Percentiles rank a stretch among this genome's conserved stretches.
phyloP scores from a whole-genome alignment of 2,797 vertebrate species.

The Gallirallus australis region DNA sequence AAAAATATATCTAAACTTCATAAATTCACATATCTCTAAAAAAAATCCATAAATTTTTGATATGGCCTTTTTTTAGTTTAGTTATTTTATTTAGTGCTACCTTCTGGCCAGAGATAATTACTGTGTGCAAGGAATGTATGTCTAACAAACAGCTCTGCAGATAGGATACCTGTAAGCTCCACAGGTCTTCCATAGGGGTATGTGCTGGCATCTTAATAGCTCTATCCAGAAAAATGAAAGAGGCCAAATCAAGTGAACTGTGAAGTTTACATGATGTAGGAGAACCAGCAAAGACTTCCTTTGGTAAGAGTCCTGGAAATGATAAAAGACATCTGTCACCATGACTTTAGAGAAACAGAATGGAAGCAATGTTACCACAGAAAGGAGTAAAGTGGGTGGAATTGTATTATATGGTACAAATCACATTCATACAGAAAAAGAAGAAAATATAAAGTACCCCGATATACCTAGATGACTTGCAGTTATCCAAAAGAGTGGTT shows the following conservation, averaged over 20 bases:
- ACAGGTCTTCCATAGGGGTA: neutral
- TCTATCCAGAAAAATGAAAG: neutral
- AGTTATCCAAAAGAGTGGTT: neutral
- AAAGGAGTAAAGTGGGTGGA: accelerated
- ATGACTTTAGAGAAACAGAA: neutral
- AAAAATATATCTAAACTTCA: neutral
- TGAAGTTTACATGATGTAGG: neutral
- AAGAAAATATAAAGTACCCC: neutral
- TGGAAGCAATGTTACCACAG: neutral
- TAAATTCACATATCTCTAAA: neutral
- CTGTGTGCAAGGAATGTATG: neutral
- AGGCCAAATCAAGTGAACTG: neutral
- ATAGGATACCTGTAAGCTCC: neutral
- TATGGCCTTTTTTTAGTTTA: neutral
- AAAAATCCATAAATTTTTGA: neutral
- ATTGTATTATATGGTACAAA: neutral
- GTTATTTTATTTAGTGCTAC: neutral
- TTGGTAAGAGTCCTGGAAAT: neutral
- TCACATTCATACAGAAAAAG: neutral
- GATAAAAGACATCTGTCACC: neutral
- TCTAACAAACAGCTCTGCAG: neutral
- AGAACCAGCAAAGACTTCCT: neutral
- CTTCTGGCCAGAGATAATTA: neutral
- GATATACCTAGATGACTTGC: neutral
- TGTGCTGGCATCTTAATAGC: neutral